Evolutionary conservation across 2,888 invertebrate species (phyloP), one percentile per base, ranked within the genome.

Genomic region (Drosophila ezoana): DNA sequence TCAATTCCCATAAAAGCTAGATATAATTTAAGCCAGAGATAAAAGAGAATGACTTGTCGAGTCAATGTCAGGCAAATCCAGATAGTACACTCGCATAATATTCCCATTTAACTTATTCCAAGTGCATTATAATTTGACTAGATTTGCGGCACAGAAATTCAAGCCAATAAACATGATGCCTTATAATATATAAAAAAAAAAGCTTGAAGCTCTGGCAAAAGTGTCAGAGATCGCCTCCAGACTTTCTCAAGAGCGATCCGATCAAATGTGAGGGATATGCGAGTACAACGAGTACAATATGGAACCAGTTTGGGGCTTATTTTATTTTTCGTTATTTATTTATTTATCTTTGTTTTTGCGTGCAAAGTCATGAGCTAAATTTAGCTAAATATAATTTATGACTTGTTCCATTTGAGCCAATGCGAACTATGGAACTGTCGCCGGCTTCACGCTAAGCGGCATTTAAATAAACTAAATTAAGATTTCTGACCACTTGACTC

Each of bases 381-480:
- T 73, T 70, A 88, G 81, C 70, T 88, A 83, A 89, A 87, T 85
- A 76, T 71, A 85, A 85, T 85, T 88, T 87, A 87, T 76, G 89
- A 78, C 63, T 71, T 66, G 62, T 53, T 59, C 28, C 63, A 77
- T 72, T 85, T 68, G 51, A 64, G 68, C 8, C 28, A 8, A 8
- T 28, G 28, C 2, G 28, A 28, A 28, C 23, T 20, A 18, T 37
- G 44, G 53, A 45, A 53, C 66, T 52, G 57, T 58, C 52, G 45
- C 37, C n/a, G 37, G 37, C 37, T 20, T 52, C 44, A 49, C 38
- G 68, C 78, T 78, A 66, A 79, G 62, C 63, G 60, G 59, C 72
- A 49, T 69, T 64, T 80, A 65, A 80, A 57, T 83, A 72, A 70
- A 71, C 78, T 72, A 78, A 84, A 87, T 78, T 78, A 87, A 82